Evolutionary conservation across 2,888 invertebrate species (phyloP).

Genomic region (Andrena praecox): DNA sequence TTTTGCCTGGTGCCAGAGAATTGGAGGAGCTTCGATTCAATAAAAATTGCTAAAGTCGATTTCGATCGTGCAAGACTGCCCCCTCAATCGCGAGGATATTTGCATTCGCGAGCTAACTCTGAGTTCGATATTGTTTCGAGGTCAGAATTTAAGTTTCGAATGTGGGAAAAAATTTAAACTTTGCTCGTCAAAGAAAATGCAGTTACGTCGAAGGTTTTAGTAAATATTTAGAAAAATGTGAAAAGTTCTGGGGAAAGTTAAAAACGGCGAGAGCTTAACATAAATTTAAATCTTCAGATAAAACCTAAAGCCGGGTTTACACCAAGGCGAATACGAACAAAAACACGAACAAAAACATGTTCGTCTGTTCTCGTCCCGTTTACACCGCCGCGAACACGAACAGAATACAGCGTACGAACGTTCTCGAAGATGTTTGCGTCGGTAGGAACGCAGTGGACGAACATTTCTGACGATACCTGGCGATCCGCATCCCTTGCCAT

Average conservation of each 20-base stretch:
- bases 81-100: slow-evolving; percentile 4
- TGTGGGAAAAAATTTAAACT: slow-evolving; percentile 13
- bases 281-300: not conserved
- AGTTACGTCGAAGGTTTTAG: not conserved
- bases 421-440: no score
- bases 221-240: not conserved
- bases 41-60: slow-evolving; percentile 27
- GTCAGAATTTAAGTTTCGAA: slow-evolving; percentile 30
- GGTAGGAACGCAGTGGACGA: no score
- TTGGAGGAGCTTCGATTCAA: not conserved
- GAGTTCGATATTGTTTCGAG: slow-evolving; percentile 32
- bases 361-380: no score
- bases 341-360: no score
- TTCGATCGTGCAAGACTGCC: not conserved
- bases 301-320: no score
- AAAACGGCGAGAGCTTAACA: not conserved
- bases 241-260: not conserved
- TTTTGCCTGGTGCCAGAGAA: not conserved
- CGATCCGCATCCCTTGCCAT: no score
- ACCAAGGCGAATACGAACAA: no score
- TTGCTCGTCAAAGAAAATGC: slow-evolving; percentile 2
- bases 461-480: no score
- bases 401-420: no score
- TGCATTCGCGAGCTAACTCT: slow-evolving; percentile 19
- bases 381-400: no score